Base-by-base conservation (phyloP, 2,888 invertebrate genomes). In the Pecten maximus region DNA sequence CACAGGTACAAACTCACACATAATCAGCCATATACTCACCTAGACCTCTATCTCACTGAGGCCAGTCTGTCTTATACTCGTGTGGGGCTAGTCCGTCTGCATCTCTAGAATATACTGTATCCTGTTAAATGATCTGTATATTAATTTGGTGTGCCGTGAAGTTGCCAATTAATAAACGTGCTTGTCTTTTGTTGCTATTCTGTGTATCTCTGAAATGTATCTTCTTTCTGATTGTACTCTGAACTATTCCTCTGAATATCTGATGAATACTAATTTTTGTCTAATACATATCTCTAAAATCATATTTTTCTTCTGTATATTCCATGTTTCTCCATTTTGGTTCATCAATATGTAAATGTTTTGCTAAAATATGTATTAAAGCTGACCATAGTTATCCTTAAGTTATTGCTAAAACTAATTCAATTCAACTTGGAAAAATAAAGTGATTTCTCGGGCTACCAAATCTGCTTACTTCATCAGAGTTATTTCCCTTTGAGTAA, bases 1-100 rank as follows among this genome's bases (percentile, higher is more conserved):
- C 87, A 91, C 93, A 95, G 95, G 95, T 95, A 95, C 89, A 88
- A 28, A 28, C 16, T 86, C 28, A 28, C 74, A 50, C 88, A 40
- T 60, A 44, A 19, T 1, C 40, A n/a, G 16, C 10, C 44, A 50
- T 87, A 40, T 89, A 48, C 50, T 54, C 54, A 54, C 89, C 87
- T 50, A 87, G 40, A 40, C 40, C 4, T 40, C 50, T 89, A 90
- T 48, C 35, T 48, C 48, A 44, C 74, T 28, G 44, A 12, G 44
- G 44, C 44, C 12, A 44, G 44, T 44, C 44, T 44, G 44, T 44
- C 44, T n/a, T n/a, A n/a, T 19, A 48, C 48, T 48, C 6, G 54
- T 54, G 54, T 54, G 50, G 16, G 50, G 12, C 50, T 44, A 44
- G 44, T 44, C 44, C 8, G 4, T 44, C 44, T 74, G 74, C 74